These are phyloP conservation scores for Dasypus novemcinctus DNA, from an alignment of 2,113 vertebrate species.

Conservation along the genomic window DNA sequence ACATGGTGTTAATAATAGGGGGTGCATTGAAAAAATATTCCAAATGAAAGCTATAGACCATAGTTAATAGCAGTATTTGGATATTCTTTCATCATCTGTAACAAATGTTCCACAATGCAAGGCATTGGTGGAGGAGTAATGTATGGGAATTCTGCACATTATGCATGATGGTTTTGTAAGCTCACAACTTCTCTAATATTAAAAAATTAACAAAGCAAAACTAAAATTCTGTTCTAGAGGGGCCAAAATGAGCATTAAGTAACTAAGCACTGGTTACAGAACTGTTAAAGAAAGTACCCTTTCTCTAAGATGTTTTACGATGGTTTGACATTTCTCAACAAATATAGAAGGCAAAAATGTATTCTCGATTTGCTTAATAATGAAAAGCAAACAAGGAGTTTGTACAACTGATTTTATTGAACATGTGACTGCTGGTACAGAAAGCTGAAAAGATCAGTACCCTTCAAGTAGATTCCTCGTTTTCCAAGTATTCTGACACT, in stretches of 20 bases:
- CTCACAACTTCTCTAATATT: too few species aligned
- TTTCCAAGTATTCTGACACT: not conserved
- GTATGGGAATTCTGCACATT: too few species aligned
- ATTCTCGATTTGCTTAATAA: not conserved
- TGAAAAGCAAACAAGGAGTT: not conserved
- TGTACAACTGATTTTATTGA: not conserved
- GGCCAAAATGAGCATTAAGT: not conserved
- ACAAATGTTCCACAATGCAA: too few species aligned
- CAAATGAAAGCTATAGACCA: too few species aligned
- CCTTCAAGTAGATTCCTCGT: rapidly evolving
- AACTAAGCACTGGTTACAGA: not conserved
- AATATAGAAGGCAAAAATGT: not conserved
- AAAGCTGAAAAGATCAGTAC: too few species aligned
- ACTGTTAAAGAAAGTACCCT: not conserved
- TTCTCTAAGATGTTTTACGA: not conserved
- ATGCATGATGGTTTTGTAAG: too few species aligned
- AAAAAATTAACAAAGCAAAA: not conserved
- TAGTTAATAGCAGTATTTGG: too few species aligned
- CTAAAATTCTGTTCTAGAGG: not conserved
- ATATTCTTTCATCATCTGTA: too few species aligned
- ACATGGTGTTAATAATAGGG: too few species aligned
- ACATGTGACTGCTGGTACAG: rapidly evolving
- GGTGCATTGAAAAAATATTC: too few species aligned
- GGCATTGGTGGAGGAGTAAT: too few species aligned
- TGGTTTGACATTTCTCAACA: not conserved